These are phyloP conservation scores for Euplexia lucipara DNA, from an alignment of 2,888 invertebrate species.

Conservation along the genomic window DNA sequence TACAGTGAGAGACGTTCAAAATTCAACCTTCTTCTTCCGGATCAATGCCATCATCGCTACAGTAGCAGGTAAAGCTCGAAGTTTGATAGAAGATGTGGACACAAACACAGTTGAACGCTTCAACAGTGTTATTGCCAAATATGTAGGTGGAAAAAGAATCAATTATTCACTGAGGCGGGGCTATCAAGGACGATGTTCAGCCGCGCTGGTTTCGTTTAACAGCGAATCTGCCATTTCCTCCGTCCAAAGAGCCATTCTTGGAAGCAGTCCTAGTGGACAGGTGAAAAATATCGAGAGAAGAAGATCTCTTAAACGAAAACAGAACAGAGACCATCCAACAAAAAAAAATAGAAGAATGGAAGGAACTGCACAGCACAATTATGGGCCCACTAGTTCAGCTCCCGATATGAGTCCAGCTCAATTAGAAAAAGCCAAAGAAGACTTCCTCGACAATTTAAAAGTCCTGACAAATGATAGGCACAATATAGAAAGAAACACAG, in stretches of 20 bases:
- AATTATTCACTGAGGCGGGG: no score
- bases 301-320: slow-evolving; percentile 9
- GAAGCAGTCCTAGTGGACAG: no score
- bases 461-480: slow-evolving; percentile 12
- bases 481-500: slow-evolving; percentile 10
- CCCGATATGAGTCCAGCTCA: slow-evolving; percentile 10
- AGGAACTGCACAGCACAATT: slow-evolving; percentile 13
- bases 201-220: no score
- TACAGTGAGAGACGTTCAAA: slow-evolving; percentile 20
- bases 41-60: slow-evolving; percentile 6
- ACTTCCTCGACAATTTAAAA: slow-evolving; percentile 10
- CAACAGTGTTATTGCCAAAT: no score
- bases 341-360: slow-evolving; percentile 7
- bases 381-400: slow-evolving; percentile 5
- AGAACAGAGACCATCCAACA: slow-evolving; percentile 3
- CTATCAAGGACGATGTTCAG: no score
- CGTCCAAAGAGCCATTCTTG: no score
- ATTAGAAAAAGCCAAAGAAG: slow-evolving; percentile 15
- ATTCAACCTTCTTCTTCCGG: slow-evolving; percentile 9
- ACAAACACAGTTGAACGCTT: no score
- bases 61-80: slow-evolving; percentile 11
- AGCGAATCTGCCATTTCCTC: no score
- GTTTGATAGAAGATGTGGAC: slow-evolving; percentile 5
- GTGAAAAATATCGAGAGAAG: no score
- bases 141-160: no score